Evolutionary conservation across 1,140 invertebrate species (phyloP).

Genomic region (Papilio polyxenes): DNA sequence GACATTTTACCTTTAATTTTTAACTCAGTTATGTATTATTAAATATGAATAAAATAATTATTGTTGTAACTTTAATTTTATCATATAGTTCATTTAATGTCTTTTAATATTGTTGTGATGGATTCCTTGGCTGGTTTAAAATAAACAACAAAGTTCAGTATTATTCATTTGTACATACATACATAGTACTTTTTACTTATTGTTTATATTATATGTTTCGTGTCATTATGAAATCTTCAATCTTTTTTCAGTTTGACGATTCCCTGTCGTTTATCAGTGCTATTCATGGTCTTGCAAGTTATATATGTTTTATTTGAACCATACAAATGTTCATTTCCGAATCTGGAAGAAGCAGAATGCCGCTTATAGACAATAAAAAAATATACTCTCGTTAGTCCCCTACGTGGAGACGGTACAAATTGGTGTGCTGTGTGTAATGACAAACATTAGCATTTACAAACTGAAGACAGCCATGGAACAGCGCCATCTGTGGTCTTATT

Average conservation of each 20-base stretch:
- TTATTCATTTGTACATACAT: background rate
- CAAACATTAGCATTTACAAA: constrained; percentile 58
- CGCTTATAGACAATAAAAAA: constrained; percentile 40
- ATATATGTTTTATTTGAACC: constrained; percentile 26
- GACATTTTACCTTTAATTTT: background rate
- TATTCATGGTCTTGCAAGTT: background rate
- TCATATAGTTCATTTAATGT: too few relatives aligned
- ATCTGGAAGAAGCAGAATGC: constrained; percentile 9
- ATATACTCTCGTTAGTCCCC: constrained; percentile 40
- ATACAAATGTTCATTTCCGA: constrained; percentile 30
- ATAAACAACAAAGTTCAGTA: background rate
- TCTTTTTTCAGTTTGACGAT: background rate
- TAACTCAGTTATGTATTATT: background rate
- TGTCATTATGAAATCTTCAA: background rate
- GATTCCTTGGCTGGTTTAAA: too few relatives aligned
- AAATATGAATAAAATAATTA: background rate
- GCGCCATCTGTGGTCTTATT: constrained; percentile 58
- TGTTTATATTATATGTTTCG: background rate
- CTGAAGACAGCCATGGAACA: constrained; percentile 44
- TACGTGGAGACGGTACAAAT: constrained; percentile 54
- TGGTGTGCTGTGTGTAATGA: constrained; percentile 59
- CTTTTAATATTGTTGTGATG: too few relatives aligned
- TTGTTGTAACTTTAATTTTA: background rate
- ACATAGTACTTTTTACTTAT: background rate
- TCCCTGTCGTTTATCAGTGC: background rate